A percentile compares a stretch with the other conserved stretches of the same genome.
Evolutionary conservation across 2,113 vertebrate species (phyloP).

Genomic region (Bubalus kerabau): DNA sequence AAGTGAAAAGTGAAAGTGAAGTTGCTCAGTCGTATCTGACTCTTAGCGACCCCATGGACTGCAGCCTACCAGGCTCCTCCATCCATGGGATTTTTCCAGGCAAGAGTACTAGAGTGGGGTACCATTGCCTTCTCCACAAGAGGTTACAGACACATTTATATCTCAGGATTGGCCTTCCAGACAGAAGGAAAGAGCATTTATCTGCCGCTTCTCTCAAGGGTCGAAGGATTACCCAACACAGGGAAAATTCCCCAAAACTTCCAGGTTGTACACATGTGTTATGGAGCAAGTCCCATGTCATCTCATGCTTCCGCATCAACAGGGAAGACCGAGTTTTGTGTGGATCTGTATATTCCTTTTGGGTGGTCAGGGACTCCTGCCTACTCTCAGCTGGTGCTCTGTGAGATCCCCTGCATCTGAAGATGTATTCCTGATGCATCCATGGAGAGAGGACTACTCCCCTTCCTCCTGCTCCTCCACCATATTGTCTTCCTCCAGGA

Average conservation of each 20-base stretch:
- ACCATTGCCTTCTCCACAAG: too few species aligned
- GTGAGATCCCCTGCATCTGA: not conserved
- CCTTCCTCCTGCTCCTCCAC: not conserved
- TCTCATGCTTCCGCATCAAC: not conserved
- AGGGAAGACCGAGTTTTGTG: not conserved
- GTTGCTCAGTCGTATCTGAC: too few species aligned
- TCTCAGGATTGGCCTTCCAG: not conserved
- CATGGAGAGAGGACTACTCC: fast-evolving
- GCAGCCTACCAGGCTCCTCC: too few species aligned
- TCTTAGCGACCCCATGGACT: too few species aligned
- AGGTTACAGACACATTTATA: not conserved
- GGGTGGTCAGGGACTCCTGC: not conserved
- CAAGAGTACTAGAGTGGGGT: too few species aligned
- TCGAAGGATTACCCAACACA: not conserved
- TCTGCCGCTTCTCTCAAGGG: not conserved
- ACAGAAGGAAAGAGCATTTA: not conserved
- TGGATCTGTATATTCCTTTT: not conserved
- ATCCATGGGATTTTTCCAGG: too few species aligned
- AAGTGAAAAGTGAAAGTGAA: too few species aligned
- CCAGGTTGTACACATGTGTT: not conserved
- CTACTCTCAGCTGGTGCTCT: not conserved
- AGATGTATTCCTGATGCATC: not conserved
- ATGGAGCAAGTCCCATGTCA: not conserved
- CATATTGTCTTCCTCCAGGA: not conserved
- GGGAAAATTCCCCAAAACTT: not conserved